phyloP scores from a whole-genome alignment of 2,113 vertebrate species.

The Otolemur garnettii region DNA sequence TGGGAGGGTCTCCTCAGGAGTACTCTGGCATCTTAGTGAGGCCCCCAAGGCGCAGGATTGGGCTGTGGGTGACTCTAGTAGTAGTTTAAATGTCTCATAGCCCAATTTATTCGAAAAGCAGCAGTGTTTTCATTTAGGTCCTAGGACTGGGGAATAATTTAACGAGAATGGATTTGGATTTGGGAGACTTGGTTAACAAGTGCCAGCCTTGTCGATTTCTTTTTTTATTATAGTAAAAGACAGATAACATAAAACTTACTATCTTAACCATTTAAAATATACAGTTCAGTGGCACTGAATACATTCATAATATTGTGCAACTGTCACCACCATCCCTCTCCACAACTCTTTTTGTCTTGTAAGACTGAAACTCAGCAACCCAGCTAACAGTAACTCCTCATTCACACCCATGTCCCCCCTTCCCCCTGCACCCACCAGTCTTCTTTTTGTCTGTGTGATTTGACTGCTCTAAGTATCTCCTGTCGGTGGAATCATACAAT shows the following conservation, averaged over 20 bases:
- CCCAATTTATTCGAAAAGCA: slow-evolving; percentile 13
- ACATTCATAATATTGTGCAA: not conserved
- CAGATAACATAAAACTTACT: not conserved
- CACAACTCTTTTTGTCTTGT: not conserved
- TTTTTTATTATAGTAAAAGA: not conserved
- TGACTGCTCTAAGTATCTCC: not conserved
- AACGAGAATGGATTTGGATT: not conserved
- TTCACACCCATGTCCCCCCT: not conserved
- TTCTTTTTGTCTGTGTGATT: not conserved
- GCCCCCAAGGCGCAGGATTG: not conserved
- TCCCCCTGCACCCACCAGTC: not conserved
- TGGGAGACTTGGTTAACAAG: not conserved
- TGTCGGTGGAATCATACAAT: not conserved
- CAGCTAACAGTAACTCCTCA: rapidly evolving
- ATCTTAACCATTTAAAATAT: not conserved
- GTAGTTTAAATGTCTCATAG: slow-evolving; percentile 26
- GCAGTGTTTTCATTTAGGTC: not conserved
- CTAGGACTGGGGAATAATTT: not conserved
- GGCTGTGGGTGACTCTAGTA: not conserved
- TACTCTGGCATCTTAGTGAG: not conserved
- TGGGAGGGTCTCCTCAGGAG: not conserved
- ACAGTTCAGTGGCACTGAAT: not conserved
- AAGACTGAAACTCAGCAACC: not conserved
- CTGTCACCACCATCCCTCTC: not conserved
- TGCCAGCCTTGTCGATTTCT: not conserved